These are phyloP conservation scores for Pocillopora verrucosa DNA, from an alignment of 64 coral and sea anemone genomes.

Conservation along the genomic window DNA sequence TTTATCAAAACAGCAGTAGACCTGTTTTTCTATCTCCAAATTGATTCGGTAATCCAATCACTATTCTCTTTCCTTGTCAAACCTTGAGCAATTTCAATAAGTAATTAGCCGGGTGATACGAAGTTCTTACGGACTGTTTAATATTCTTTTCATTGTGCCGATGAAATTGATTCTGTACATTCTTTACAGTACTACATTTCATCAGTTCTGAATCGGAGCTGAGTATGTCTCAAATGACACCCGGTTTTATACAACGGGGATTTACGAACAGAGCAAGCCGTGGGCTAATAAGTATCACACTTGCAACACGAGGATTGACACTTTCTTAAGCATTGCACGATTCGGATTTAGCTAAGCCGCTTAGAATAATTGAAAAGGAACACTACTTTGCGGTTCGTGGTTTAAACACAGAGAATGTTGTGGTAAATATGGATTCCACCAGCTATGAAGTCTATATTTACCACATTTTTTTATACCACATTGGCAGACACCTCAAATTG, in stretches of 20 bases:
- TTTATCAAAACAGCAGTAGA: neutral
- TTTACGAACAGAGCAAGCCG: neutral
- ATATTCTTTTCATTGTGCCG: constrained; percentile 1
- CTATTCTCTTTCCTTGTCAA: no score
- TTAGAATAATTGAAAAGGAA: constrained; percentile 45
- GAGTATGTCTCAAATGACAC: neutral
- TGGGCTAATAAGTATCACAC: constrained; percentile 1
- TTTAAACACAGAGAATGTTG: neutral
- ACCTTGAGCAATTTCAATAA: neutral
- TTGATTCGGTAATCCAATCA: neutral
- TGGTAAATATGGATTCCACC: neutral
- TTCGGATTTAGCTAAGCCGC: neutral
- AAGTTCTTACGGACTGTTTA: neutral
- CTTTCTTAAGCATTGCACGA: neutral
- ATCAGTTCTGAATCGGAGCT: neutral
- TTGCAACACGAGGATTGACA: neutral
- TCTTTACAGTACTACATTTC: neutral
- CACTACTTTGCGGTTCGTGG: constrained; percentile 30
- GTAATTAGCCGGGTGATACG: neutral
- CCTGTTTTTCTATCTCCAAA: neutral
- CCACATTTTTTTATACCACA: neutral
- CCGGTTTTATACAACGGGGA: neutral
- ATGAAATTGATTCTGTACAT: constrained; percentile 16
- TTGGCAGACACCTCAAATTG: neutral
- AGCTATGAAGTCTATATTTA: no score